Conservation (phyloP, 2,888 invertebrate genomes). For the Drosophila niveifrons region DNA sequence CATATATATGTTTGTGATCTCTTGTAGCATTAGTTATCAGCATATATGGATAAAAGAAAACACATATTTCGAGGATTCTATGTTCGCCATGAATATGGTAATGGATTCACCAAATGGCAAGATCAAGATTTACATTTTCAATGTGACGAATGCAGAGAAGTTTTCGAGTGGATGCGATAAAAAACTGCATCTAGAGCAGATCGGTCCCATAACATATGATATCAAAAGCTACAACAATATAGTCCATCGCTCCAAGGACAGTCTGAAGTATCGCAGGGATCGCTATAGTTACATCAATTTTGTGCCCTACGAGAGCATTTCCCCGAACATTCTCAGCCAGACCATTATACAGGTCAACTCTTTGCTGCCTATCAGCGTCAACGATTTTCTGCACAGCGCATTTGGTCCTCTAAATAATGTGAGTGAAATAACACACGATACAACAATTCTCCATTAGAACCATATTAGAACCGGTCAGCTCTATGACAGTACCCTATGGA, state of each 20-base stretch:
- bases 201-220: constrained; percentile 88
- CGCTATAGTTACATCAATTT: constrained; percentile 86
- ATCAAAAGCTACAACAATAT: constrained; percentile 70
- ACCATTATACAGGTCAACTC: constrained; percentile 86
- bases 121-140: constrained; percentile 91
- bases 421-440: constrained; percentile 58
- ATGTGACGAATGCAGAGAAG: constrained; percentile 91
- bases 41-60: constrained; percentile 70
- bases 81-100: constrained; percentile 90
- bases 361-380: constrained; percentile 87
- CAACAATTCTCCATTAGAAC: no score
- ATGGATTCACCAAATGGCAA: constrained; percentile 89
- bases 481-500: no score
- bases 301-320: constrained; percentile 87
- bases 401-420: constrained; percentile 90
- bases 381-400: constrained; percentile 89
- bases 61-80: constrained; percentile 86
- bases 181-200: constrained; percentile 89
- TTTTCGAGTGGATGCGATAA: constrained; percentile 89
- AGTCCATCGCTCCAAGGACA: constrained; percentile 69
- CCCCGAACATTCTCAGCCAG: constrained; percentile 87
- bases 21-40: constrained; percentile 68
- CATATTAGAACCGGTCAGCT: no score
- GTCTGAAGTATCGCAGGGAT: constrained; percentile 87
- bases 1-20: constrained; percentile 62